Evolutionary conservation across 2,888 invertebrate species (phyloP).

Genomic region (Uropetala carovei): DNA sequence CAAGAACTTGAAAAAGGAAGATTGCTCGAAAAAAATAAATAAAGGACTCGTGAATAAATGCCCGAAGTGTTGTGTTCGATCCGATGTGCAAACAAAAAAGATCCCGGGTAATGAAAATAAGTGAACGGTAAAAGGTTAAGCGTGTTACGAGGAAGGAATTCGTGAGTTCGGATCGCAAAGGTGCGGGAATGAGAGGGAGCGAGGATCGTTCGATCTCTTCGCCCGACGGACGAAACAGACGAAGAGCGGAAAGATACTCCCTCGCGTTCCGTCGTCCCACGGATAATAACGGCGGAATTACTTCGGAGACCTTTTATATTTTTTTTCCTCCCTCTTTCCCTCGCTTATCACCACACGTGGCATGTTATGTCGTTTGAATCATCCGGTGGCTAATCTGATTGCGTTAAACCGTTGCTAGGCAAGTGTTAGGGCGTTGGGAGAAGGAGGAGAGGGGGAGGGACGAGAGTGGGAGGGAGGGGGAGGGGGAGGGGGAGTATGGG

Average conservation of each 20-base stretch:
- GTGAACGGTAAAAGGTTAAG: too few species aligned
- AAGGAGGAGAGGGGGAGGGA: neutral
- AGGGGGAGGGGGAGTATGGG: neutral
- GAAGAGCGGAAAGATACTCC: neutral
- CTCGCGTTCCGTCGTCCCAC: neutral
- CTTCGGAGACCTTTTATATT: neutral
- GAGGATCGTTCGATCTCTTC: neutral
- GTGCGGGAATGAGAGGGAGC: too few species aligned
- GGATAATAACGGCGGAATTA: neutral
- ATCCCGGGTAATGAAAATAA: too few species aligned
- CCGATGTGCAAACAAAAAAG: too few species aligned
- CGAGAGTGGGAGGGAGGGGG: neutral
- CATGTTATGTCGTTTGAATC: constrained; percentile 22
- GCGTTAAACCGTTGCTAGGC: constrained; percentile 36
- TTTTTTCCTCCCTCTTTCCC: neutral
- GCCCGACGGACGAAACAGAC: neutral
- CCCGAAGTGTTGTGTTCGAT: too few species aligned
- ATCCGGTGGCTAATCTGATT: constrained; percentile 24
- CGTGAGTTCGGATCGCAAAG: too few species aligned
- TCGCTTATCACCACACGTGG: neutral
- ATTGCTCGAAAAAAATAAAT: too few species aligned
- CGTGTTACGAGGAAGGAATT: too few species aligned
- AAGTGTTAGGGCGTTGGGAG: constrained; percentile 2
- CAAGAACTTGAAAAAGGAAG: too few species aligned
- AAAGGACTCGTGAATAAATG: too few species aligned